These are phyloP conservation scores for Hydroisotoma schaefferi DNA, from an alignment of 2,888 invertebrate genomes.

Conservation along the genomic window DNA sequence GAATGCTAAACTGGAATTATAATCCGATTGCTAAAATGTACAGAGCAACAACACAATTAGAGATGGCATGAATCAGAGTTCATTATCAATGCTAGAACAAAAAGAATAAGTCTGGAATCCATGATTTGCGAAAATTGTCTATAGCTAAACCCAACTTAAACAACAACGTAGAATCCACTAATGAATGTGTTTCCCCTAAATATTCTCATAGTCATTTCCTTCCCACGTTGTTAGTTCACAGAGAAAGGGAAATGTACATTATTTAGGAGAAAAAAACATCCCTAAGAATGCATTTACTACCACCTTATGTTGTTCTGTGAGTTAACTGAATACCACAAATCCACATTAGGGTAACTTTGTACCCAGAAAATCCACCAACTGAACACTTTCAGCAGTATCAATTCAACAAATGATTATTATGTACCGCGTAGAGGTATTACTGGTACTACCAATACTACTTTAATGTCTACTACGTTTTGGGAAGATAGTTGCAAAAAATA, in stretches of 20 bases:
- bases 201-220: constrained; percentile 12
- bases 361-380: too few species aligned
- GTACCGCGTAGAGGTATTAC: too few species aligned
- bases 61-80: too few species aligned
- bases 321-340: not conserved
- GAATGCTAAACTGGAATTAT: too few species aligned
- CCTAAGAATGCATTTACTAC: too few species aligned
- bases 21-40: too few species aligned
- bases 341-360: not conserved
- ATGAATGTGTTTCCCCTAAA: constrained; percentile 1
- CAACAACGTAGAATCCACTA: not conserved
- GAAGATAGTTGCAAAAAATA: too few species aligned
- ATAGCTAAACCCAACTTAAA: not conserved
- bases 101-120: not conserved
- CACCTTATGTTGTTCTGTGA: not conserved
- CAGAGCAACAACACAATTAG: not conserved
- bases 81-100: not conserved
- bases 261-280: not conserved
- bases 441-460: too few species aligned
- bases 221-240: constrained; percentile 12
- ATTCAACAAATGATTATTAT: too few species aligned
- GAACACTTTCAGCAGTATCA: too few species aligned
- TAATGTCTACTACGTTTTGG: too few species aligned
- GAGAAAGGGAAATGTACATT: constrained; percentile 10
- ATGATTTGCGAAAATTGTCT: not conserved